Percentiles rank a stretch among this genome's conserved stretches.
phyloP scores from a whole-genome alignment of 2,888 invertebrate genomes.

The Hylaea fasciaria region DNA sequence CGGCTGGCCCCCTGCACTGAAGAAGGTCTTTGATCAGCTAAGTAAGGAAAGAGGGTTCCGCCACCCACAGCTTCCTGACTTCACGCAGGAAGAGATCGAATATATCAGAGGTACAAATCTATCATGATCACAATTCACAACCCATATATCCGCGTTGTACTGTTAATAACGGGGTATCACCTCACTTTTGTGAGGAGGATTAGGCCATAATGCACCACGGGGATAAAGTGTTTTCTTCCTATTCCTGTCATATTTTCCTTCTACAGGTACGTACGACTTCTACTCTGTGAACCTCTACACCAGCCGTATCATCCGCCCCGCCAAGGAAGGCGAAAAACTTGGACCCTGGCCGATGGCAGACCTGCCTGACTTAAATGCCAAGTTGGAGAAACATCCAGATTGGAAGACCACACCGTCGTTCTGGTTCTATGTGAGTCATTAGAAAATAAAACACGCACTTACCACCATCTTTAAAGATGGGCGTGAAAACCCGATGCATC shows the following conservation, averaged over 20 bases:
- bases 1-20: slow-evolving; percentile 78
- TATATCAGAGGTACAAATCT: slow-evolving; percentile 50
- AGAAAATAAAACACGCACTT: too few relatives aligned
- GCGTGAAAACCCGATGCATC: too few relatives aligned
- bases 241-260: neutral
- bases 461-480: too few relatives aligned
- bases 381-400: slow-evolving; percentile 33
- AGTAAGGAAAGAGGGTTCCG: slow-evolving; percentile 69
- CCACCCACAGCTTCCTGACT: slow-evolving; percentile 73
- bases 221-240: too few relatives aligned
- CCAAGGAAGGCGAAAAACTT: slow-evolving; percentile 48
- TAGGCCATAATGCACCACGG: too few relatives aligned
- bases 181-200: too few relatives aligned
- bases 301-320: slow-evolving; percentile 60
- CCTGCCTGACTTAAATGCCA: slow-evolving; percentile 46
- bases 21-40: slow-evolving; percentile 64
- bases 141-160: too few relatives aligned
- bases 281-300: slow-evolving; percentile 87
- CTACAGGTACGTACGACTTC: slow-evolving; percentile 83
- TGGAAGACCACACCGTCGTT: slow-evolving; percentile 43
- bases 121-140: too few relatives aligned
- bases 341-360: slow-evolving; percentile 50
- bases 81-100: slow-evolving; percentile 76
- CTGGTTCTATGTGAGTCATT: slow-evolving; percentile 50
- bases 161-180: too few relatives aligned